Base-by-base conservation (phyloP, 23 tunicate genomes). In the Halocynthia roretzi region DNA sequence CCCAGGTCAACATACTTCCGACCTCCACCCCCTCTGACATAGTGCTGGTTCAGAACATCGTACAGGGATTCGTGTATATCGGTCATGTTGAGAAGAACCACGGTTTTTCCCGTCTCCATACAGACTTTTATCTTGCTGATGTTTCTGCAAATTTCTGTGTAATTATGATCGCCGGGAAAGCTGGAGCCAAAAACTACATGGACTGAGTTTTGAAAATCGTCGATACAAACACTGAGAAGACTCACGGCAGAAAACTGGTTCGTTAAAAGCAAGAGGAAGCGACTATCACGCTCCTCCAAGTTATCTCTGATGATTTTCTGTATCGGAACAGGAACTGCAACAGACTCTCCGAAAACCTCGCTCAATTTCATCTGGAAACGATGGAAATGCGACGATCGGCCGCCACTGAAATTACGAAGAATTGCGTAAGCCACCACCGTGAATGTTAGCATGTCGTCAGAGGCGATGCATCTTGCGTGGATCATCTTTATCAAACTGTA, bases 111-210 rank as follows among this genome's bases (percentile, higher is more conserved):
- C 2, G 96, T 71, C 68, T 89, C 96, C 96, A 89, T 89, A 79
- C 96, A 89, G 10, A 83, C 74, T 51, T 81, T 86, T 56, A 89
- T 84, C 51, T 65, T 77, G 78, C 83, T 89, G 79, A 89, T 89
- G 83, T 89, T 89, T 57, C 88, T 68, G 58, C 96, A 89, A 14
- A 84, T 75, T 62, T 89, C 88, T 2, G 89, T 89, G 85, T 89
- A 89, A 52, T 80, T 82, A 62, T 80, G 66, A 61, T 89, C 96
- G 9, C 72, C 85, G 10, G 96, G 96, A 68, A 89, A 89, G 79
- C 88, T 84, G n/a, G 96, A 89, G 5, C 96, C 96, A 84, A 89
- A 89, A n/a, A 89, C 77, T 5, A 89, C 85, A 15, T 86, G 85
- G 76, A 86, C 75, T 10, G 56, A 31, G 2, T 78, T 50, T 44